Percentiles rank a stretch among this genome's conserved stretches.
phyloP scores from a whole-genome alignment of 2,888 invertebrate genomes.

The Chrysomela aeneicollis region DNA sequence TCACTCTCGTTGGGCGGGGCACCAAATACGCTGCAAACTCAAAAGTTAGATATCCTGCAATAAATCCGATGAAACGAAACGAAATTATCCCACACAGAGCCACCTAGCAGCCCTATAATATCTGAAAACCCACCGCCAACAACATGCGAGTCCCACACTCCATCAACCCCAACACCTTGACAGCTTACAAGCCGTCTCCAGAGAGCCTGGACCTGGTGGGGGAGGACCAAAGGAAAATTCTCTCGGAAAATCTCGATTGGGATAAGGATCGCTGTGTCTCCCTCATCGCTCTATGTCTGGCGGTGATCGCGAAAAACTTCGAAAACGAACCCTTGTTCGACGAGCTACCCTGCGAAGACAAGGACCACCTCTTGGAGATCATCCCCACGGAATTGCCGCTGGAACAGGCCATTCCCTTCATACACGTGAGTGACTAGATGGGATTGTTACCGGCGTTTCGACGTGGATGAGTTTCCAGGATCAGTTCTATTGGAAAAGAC shows the following conservation, averaged over 20 bases:
- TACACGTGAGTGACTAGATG: slow-evolving; percentile 46
- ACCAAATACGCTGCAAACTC: too few species aligned
- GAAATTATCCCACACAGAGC: too few species aligned
- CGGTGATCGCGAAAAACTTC: slow-evolving; percentile 64
- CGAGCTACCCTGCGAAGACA: slow-evolving; percentile 66
- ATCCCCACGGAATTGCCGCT: slow-evolving; percentile 68
- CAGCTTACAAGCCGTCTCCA: slow-evolving; percentile 61
- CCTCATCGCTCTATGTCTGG: slow-evolving; percentile 63
- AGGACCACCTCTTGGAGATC: slow-evolving; percentile 68
- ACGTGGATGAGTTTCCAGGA: slow-evolving; percentile 51
- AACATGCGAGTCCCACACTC: slow-evolving; percentile 46
- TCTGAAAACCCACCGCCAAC: background rate
- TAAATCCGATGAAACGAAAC: too few species aligned
- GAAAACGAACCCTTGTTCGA: slow-evolving; percentile 65
- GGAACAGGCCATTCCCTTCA: slow-evolving; percentile 64
- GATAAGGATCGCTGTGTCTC: slow-evolving; percentile 62
- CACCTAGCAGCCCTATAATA: too few species aligned
- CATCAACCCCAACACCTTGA: slow-evolving; percentile 59
- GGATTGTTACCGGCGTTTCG: background rate
- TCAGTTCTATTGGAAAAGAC: slow-evolving; percentile 73
- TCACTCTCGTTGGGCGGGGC: too few species aligned
- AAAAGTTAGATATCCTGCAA: too few species aligned
- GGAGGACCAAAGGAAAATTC: slow-evolving; percentile 61
- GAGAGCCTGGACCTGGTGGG: slow-evolving; percentile 50
- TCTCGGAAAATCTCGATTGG: slow-evolving; percentile 66